These are phyloP conservation scores for Apoda limacodes DNA, from an alignment of 2,888 invertebrate genomes.

Conservation along the genomic window DNA sequence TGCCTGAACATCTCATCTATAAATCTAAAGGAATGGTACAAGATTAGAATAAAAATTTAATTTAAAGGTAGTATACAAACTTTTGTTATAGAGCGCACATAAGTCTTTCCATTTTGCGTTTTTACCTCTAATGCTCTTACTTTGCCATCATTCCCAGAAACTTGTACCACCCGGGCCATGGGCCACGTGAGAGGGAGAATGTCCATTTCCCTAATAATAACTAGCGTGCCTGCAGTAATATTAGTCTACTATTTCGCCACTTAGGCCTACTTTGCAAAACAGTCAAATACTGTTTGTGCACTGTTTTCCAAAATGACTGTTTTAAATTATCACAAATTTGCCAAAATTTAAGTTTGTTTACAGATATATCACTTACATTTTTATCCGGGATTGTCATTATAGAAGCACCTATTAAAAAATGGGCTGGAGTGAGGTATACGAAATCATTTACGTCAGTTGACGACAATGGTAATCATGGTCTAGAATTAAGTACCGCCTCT, in stretches of 20 bases:
- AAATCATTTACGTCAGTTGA: slow-evolving; percentile 9
- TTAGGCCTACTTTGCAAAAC: slow-evolving; percentile 10
- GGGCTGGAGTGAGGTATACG: slow-evolving; percentile 11
- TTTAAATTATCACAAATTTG: slow-evolving; percentile 6
- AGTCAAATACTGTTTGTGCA: slow-evolving; percentile 12
- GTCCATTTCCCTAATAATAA: slow-evolving; percentile 13
- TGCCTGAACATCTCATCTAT: no score
- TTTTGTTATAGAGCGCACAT: slow-evolving; percentile 4
- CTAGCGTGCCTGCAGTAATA: slow-evolving; percentile 7
- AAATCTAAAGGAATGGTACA: no score
- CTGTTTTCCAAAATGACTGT: slow-evolving; percentile 11
- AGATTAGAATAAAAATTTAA: slow-evolving; percentile 1
- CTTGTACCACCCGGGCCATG: slow-evolving; percentile 11
- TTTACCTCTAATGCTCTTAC: slow-evolving; percentile 13
- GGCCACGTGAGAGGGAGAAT: slow-evolving; percentile 9
- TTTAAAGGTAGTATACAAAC: slow-evolving; percentile 9
- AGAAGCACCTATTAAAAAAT: slow-evolving; percentile 9
- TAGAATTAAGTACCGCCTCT: slow-evolving; percentile 9
- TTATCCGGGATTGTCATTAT: slow-evolving; percentile 9
- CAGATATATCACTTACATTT: no score
- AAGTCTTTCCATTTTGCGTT: slow-evolving; percentile 8
- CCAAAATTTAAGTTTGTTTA: slow-evolving; percentile 11
- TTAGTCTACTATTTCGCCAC: slow-evolving; percentile 5
- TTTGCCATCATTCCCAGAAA: slow-evolving; percentile 10
- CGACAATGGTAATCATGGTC: slow-evolving; percentile 11